A percentile compares a stretch with the other conserved stretches of the same genome.
Conservation (phyloP, 2,113 vertebrate species). For the Crotalus horridus region DNA sequence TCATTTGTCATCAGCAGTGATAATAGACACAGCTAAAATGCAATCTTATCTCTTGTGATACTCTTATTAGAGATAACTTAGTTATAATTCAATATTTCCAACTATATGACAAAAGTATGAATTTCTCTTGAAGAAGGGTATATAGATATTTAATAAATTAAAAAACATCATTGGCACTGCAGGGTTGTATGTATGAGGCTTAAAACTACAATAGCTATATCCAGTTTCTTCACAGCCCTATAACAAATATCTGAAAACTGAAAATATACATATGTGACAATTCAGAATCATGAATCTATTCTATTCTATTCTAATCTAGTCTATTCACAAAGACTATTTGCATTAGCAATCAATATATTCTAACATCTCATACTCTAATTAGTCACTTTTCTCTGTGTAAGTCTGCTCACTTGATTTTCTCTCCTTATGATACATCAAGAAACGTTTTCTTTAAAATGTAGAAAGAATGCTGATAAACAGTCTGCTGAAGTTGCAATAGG, state of each 20-base stretch:
- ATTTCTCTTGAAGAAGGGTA: neutral
- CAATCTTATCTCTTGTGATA: neutral
- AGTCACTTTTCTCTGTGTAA: neutral
- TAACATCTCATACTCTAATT: neutral
- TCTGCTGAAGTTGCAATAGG: conserved; percentile 23
- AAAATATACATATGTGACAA: neutral
- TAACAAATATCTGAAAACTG: neutral
- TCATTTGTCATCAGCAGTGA: neutral
- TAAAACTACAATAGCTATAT: neutral
- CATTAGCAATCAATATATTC: neutral
- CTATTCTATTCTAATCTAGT: too few species aligned
- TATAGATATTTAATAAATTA: neutral
- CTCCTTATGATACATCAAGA: neutral
- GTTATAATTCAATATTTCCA: neutral
- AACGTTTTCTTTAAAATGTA: rapidly evolving
- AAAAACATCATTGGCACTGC: neutral
- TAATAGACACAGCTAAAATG: neutral
- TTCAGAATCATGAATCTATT: neutral
- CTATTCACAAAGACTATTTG: neutral
- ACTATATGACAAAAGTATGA: neutral
- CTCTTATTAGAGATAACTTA: neutral
- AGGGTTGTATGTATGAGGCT: neutral
- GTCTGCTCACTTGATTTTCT: neutral
- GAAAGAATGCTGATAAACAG: conserved; percentile 17
- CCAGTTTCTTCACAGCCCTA: neutral